Base-by-base conservation (phyloP, 2,113 vertebrate genomes). In the Psammodynastes pulverulentus region DNA sequence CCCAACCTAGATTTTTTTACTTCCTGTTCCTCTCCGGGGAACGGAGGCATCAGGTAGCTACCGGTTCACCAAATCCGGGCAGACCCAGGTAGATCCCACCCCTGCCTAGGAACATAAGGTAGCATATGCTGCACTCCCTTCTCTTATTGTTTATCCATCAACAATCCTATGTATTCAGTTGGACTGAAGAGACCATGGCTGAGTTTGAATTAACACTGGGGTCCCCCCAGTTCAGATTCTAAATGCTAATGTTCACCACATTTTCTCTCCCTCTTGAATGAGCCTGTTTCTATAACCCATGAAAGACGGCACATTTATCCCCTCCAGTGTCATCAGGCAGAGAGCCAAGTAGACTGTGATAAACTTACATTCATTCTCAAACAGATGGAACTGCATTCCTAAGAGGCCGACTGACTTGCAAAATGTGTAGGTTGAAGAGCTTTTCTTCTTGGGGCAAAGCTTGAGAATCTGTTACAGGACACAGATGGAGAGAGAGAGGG, bases 361-460 rank as follows among this genome's bases (percentile, higher is more conserved):
- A 88, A 93, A 97, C 98, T 98, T 97, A 99, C 99, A 99, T 95
- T 99, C 99, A 45, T 99, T 99, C 97, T 99, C 99, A 96, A 99
- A 99, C 95, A 99, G 98, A 94, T 99, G 99, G 95, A 99, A 99
- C 97, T 99, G 98, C 98, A 99, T 99, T 95, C 99, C 99, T 94
- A 99, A 97, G 49, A 99, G 98, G 56, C 98, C 98, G 0, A 99
- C 98, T 0, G 98, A 98, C 97, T 99, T 99, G 97, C 99, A 99
- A 97, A 99, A 99, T 2, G 98, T 99, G 94, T 99, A 99, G 0
- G 99, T 99, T n/a, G 98, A 99, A 0, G 99, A 98, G 88, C 98
- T 99, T 97, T 99, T 99, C 98, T 99, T 99, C 97, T 99, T 99
- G 0, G 99, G 99, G 95, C 99, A 99, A 92, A 99, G 96, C 96